Percentiles rank a stretch among this genome's conserved stretches.
Conservation (phyloP, 1,140 invertebrate species). For the Philopotamus ludificatus region DNA sequence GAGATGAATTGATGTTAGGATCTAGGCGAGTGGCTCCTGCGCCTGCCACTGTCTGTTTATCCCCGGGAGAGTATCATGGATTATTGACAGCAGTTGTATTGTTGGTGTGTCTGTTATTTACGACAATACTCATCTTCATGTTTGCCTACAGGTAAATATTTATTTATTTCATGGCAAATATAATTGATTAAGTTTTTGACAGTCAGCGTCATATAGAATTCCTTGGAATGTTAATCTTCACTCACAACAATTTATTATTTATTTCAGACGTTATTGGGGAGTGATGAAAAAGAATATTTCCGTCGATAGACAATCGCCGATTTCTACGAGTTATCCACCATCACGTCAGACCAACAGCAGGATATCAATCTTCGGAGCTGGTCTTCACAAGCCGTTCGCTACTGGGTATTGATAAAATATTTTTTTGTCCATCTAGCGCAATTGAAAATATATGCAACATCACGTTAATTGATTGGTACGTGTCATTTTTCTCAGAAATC, state of each 20-base stretch:
- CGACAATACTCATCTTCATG: slow-evolving; percentile 63
- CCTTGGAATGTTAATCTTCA: slow-evolving; percentile 12
- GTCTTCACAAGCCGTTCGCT: slow-evolving; percentile 62
- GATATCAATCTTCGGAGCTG: slow-evolving; percentile 56
- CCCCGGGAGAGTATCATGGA: slow-evolving; percentile 73
- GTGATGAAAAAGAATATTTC: slow-evolving; percentile 67
- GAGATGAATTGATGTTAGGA: slow-evolving; percentile 67
- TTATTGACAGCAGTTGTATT: slow-evolving; percentile 70
- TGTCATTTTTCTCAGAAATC: slow-evolving; percentile 46
- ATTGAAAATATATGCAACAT: slow-evolving; percentile 11
- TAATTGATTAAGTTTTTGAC: neutral
- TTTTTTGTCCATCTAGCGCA: neutral
- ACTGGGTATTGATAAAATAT: slow-evolving; percentile 50
- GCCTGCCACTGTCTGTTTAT: slow-evolving; percentile 69
- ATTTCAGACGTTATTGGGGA: slow-evolving; percentile 64
- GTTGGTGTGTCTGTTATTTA: slow-evolving; percentile 66
- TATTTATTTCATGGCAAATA: no score
- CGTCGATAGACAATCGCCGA: slow-evolving; percentile 53
- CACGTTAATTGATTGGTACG: neutral
- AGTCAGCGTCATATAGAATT: no score
- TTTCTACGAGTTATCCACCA: slow-evolving; percentile 39
- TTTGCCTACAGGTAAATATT: slow-evolving; percentile 64
- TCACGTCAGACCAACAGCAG: slow-evolving; percentile 42
- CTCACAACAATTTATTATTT: neutral
- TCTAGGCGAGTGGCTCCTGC: slow-evolving; percentile 58